Base-by-base conservation (phyloP, 2,797 vertebrate genomes). In the Danio choprae region DNA sequence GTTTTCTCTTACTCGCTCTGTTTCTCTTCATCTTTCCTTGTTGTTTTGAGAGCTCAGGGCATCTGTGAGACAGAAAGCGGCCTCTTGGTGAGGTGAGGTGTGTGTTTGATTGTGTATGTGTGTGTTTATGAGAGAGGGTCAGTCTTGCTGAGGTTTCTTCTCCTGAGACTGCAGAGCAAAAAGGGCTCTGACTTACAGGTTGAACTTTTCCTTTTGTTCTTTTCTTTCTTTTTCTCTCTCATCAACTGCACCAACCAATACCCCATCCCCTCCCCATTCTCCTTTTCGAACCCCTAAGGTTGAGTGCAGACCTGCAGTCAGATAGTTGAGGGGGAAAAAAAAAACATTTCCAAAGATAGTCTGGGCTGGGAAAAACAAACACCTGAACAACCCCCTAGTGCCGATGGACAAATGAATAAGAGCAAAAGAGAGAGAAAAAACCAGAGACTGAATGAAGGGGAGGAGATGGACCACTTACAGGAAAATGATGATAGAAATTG, bases 361-460 rank as follows among this genome's bases (percentile, higher is more conserved):
- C 78, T 70, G 82, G 85, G 84, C 78, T 84, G 80, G 78, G 84
- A 84, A 84, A 87, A 87, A 84, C 82, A 85, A 41, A 83, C 64
- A 74, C 86, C 85, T 78, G 18, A 85, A 38, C 84, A 81, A 48
- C 67, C 48, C 77, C 41, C 72, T 83, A 83, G 71, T 77, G 81
- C 73, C 68, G 84, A 85, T 86, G 86, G 88, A 84, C 86, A 89
- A 89, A 90, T 90, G 87, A 88, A 84, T 77, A 68, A 78, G 79
- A 73, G 81, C 20, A 72, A 71, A 50, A 80, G 79, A 62, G 62
- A 75, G 74, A 82, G 74, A 74, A 75, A 60, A 44, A 65, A 22
- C 48, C 65, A 65, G 70, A 51, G 76, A 75, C 74, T 50, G 40
- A 68, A 76, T 53, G 73, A 48, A 75, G 4, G 20, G 48, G 73